A percentile compares a stretch with the other conserved stretches of the same genome.
Conservation (phyloP, 2,888 invertebrate genomes). For the Eremobia ochroleuca region DNA sequence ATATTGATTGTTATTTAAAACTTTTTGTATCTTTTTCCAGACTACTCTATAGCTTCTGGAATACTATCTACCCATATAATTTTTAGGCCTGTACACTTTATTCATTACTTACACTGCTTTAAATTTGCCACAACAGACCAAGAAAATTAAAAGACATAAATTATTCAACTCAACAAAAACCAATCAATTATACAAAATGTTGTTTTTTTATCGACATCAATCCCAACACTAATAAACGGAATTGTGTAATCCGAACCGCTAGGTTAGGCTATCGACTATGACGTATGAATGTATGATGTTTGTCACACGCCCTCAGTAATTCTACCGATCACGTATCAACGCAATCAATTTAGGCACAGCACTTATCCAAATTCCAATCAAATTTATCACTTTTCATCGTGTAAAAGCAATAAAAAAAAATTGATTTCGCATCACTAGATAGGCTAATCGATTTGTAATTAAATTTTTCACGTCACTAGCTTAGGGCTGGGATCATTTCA, state of each 20-base stretch:
- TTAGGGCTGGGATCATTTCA: conserved; percentile 38
- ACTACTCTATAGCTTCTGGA: not conserved
- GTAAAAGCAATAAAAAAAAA: conserved; percentile 41
- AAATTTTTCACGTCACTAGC: conserved; percentile 62
- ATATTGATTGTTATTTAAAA: not conserved
- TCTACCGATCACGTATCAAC: conserved; percentile 51
- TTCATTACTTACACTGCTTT: not conserved
- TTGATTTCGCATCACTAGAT: conserved; percentile 55
- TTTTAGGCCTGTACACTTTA: not conserved
- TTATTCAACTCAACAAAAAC: not conserved
- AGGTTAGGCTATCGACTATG: conserved; percentile 75
- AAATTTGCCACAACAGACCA: not conserved
- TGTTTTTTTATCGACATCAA: conserved; percentile 46
- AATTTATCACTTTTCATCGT: conserved; percentile 54
- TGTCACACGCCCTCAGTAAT: conserved; percentile 71
- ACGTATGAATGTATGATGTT: conserved; percentile 83
- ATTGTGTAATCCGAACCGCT: conserved; percentile 83
- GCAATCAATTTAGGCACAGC: conserved; percentile 61
- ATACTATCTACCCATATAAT: too few species aligned
- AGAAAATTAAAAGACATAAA: not conserved
- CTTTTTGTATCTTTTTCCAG: not conserved
- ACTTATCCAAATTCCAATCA: conserved; percentile 62
- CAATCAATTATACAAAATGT: not conserved
- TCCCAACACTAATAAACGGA: conserved; percentile 72
- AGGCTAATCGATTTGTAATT: conserved; percentile 62